Evolutionary conservation across 2,113 vertebrate genomes (phyloP).

Genomic region (Cynopterus brachyotis): DNA sequence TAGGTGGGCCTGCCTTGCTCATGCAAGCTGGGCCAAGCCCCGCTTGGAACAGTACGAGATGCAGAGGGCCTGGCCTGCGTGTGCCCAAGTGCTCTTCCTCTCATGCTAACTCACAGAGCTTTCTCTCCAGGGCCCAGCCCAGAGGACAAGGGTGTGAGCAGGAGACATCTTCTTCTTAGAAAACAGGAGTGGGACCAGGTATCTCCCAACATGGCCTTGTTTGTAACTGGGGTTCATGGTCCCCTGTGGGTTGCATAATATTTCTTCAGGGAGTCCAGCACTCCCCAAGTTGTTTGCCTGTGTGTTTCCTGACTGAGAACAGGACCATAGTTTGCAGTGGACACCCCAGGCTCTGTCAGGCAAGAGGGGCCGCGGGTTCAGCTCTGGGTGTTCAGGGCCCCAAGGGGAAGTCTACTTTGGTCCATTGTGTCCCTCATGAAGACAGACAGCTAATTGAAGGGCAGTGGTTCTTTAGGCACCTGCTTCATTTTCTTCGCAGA

Average conservation of each 20-base stretch:
- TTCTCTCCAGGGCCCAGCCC: too few species aligned
- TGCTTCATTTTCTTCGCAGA: neutral
- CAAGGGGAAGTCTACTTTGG: neutral
- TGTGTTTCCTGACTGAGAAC: neutral
- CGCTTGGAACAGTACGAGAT: neutral
- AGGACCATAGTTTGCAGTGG: neutral
- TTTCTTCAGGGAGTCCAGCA: neutral
- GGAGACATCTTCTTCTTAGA: neutral
- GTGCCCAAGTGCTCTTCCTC: accelerated
- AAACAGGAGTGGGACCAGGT: neutral
- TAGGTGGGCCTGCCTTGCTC: neutral
- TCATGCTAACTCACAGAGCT: neutral
- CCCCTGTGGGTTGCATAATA: too few species aligned
- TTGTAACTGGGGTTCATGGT: neutral
- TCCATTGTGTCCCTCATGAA: neutral
- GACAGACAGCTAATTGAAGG: neutral
- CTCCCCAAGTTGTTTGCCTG: neutral
- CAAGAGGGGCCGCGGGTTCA: too few species aligned
- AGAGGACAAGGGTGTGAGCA: neutral
- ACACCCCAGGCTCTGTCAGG: neutral
- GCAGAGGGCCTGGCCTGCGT: neutral
- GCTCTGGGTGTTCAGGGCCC: neutral
- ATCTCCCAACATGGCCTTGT: neutral
- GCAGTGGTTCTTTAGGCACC: too few species aligned
- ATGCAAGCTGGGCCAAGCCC: neutral